Evolutionary conservation across 2,888 invertebrate species (phyloP).

Genomic region (Tupiocoris notatus): DNA sequence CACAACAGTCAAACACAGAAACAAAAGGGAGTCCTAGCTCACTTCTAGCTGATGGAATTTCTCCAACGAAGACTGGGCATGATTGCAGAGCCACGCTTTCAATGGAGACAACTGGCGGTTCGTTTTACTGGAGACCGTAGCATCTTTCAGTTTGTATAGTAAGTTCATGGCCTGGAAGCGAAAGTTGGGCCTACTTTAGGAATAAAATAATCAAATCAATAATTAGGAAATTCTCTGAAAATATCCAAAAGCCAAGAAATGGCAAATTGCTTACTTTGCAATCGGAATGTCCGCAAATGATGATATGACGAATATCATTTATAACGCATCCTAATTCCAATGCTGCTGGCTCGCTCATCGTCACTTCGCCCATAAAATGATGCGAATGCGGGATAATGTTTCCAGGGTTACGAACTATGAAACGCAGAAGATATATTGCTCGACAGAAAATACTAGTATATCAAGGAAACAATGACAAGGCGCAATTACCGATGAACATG

Average conservation of each 20-base stretch:
- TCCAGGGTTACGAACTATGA: conserved; percentile 87
- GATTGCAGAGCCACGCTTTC: conserved; percentile 86
- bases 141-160: conserved; percentile 76
- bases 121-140: conserved; percentile 69
- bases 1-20: no score
- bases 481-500: conserved; percentile 83
- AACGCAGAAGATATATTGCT: neutral
- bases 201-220: neutral
- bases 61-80: conserved; percentile 75
- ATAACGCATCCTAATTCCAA: conserved; percentile 90
- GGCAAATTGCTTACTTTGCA: conserved; percentile 74
- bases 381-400: conserved; percentile 91
- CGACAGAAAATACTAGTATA: no score
- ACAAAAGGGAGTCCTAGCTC: no score
- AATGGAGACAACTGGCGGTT: conserved; percentile 82
- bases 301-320: conserved; percentile 86
- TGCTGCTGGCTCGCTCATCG: conserved; percentile 93
- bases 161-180: conserved; percentile 80
- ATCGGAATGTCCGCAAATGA: conserved; percentile 96
- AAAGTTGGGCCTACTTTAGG: neutral
- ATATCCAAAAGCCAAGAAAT: no score
- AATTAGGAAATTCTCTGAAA: neutral
- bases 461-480: no score
- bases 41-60: conserved; percentile 74
- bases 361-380: conserved; percentile 80